Evolutionary conservation across 1,140 invertebrate genomes (phyloP).

Genomic region (Melanaphis sacchari): DNA sequence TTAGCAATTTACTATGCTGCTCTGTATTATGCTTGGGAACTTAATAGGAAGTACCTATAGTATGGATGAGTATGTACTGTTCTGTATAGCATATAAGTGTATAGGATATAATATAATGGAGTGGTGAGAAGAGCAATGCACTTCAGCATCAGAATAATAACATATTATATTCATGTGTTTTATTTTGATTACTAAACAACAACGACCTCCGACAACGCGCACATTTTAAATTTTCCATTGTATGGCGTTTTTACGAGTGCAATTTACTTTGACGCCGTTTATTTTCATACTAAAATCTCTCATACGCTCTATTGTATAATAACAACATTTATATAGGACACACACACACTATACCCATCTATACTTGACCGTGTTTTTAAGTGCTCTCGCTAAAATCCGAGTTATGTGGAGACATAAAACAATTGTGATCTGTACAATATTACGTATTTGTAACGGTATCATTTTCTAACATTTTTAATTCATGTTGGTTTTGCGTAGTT

Average conservation of each 20-base stretch:
- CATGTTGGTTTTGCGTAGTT: neutral
- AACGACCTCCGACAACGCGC: slow-evolving; percentile 13
- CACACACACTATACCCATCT: neutral
- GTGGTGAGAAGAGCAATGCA: neutral
- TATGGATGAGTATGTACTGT: neutral
- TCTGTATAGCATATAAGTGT: neutral
- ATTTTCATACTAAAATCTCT: neutral
- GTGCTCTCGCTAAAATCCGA: neutral
- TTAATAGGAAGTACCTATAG: neutral
- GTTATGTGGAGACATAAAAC: neutral
- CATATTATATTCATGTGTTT: neutral
- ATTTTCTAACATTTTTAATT: neutral
- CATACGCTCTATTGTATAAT: neutral
- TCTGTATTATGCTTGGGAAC: neutral
- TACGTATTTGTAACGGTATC: neutral
- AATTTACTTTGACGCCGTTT: slow-evolving; percentile 15
- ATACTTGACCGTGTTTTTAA: neutral
- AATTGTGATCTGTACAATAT: neutral
- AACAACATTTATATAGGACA: neutral
- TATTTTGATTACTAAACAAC: slow-evolving; percentile 14
- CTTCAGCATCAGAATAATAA: neutral
- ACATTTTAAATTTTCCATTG: neutral
- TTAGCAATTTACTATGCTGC: neutral
- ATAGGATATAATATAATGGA: neutral
- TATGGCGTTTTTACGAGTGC: neutral